Evolutionary conservation across 2,888 invertebrate genomes (phyloP), one percentile per base, ranked within the genome.

Genomic region (Aporophyla nigra): DNA sequence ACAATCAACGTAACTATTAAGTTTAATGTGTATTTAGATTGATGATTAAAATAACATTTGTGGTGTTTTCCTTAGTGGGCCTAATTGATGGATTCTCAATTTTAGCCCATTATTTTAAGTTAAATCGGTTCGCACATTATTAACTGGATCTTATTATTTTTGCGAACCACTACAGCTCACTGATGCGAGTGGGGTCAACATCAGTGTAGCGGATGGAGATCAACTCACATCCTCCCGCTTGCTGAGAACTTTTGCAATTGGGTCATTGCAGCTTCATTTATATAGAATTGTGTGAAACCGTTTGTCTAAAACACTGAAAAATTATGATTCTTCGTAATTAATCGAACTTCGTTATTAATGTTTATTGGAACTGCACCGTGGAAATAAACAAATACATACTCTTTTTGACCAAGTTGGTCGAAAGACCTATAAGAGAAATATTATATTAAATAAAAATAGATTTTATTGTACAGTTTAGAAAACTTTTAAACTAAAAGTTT

Each of bases 221-320:
- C 24, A 19, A 43, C 24, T 59, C 40, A 19, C 27, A 67, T 16
- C 21, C 16, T 62, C 14, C 0, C 19, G 27, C 21, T 27, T 10
- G 2, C 43, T 67, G 66, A 14, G 19, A 66, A 66, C 14, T 43
- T 40, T 65, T 14, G 43, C 5, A 65, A 24, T 68, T 63, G 40
- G 65, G 19, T 19, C 21, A 67, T 69, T 67, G 24, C 21, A 24
- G 66, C 43, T 21, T 19, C 24, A 21, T 68, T 63, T 65, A 43
- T 9, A 21, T 65, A 14, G 1, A 65, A 43, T 67, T 46, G 9
- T 43, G 16, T 69, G 21, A 21, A 19, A 27, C 21, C 5, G 3
- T 40, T 61, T 4, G 12, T 24, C 12, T 9, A 43, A 40, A 40
- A 63, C 10, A 59, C 1, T 24, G 5, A 19, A 46, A 24, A 43